Evolutionary conservation across 2,888 invertebrate genomes (phyloP).

Genomic region (Diplolepis rosae): DNA sequence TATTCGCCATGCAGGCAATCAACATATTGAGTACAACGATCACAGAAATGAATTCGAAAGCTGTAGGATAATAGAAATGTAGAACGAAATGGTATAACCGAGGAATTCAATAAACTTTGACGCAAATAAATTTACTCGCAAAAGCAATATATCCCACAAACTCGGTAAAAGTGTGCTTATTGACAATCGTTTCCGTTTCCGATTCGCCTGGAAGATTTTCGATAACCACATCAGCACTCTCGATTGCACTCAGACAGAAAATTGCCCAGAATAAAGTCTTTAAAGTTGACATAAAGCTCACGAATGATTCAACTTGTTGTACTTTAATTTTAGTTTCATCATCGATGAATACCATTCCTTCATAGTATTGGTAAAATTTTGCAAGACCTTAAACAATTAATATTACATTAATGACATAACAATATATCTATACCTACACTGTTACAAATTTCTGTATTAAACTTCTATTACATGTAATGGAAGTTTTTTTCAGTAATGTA

Average conservation of each 20-base stretch:
- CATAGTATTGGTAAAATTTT: constrained; percentile 80
- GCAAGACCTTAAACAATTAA: constrained; percentile 73
- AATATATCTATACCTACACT: too few relatives aligned
- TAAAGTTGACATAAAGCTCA: constrained; percentile 77
- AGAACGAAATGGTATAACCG: too few relatives aligned
- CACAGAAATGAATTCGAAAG: constrained; percentile 82
- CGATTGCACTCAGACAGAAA: constrained; percentile 79
- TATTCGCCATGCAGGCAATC: constrained; percentile 87
- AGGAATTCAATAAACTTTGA: constrained; percentile 45
- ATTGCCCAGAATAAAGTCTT: constrained; percentile 82
- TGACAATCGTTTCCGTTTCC: constrained; percentile 74
- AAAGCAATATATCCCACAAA: constrained; percentile 81
- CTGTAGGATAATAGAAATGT: constrained; percentile 67
- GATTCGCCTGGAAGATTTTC: constrained; percentile 74
- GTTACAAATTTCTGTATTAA: too few relatives aligned
- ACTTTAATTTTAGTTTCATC: constrained; percentile 77
- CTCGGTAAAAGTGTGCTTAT: constrained; percentile 79
- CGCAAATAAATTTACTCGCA: constrained; percentile 62
- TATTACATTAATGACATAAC: too few relatives aligned
- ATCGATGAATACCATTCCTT: constrained; percentile 78
- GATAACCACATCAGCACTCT: constrained; percentile 76
- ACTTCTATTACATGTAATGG: too few relatives aligned
- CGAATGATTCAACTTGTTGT: constrained; percentile 78
- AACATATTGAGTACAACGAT: constrained; percentile 85
- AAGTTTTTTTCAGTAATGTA: too few relatives aligned